Percentiles rank a stretch among this genome's conserved stretches.
Evolutionary conservation across 2,113 vertebrate genomes (phyloP).

Genomic region (Papio anubis): DNA sequence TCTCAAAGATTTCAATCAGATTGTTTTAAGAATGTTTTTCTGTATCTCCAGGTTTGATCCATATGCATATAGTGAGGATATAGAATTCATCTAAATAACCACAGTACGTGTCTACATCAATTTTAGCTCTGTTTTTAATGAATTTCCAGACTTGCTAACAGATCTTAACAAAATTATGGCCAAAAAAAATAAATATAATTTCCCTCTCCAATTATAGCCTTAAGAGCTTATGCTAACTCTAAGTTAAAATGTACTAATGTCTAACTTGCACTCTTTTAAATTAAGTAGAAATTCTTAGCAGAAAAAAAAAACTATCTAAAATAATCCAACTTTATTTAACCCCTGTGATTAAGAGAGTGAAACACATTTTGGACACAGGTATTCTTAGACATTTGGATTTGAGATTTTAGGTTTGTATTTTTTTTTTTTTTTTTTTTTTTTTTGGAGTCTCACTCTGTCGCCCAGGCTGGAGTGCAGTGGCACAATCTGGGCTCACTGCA

Average conservation of each 20-base stretch:
- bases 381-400: background rate
- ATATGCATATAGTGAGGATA: background rate
- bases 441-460: no score
- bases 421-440: no score
- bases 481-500: no score
- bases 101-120: background rate
- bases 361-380: background rate
- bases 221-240: slow-evolving; percentile 40
- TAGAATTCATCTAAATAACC: slow-evolving; percentile 17
- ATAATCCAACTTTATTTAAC: background rate
- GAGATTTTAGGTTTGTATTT: background rate
- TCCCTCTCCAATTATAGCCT: background rate
- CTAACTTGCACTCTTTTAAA: background rate
- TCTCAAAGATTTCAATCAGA: background rate
- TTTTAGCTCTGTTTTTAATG: slow-evolving; percentile 32
- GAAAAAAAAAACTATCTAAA: background rate
- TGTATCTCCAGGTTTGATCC: background rate
- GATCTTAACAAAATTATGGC: slow-evolving; percentile 34
- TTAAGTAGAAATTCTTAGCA: slow-evolving; percentile 29
- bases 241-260: slow-evolving; percentile 41
- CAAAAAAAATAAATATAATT: slow-evolving; percentile 31
- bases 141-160: slow-evolving; percentile 34
- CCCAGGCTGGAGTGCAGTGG: no score
- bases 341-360: background rate
- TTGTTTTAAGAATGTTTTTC: background rate